Base-by-base conservation (phyloP, 2,888 invertebrate genomes). In the Mythimna pallens region DNA sequence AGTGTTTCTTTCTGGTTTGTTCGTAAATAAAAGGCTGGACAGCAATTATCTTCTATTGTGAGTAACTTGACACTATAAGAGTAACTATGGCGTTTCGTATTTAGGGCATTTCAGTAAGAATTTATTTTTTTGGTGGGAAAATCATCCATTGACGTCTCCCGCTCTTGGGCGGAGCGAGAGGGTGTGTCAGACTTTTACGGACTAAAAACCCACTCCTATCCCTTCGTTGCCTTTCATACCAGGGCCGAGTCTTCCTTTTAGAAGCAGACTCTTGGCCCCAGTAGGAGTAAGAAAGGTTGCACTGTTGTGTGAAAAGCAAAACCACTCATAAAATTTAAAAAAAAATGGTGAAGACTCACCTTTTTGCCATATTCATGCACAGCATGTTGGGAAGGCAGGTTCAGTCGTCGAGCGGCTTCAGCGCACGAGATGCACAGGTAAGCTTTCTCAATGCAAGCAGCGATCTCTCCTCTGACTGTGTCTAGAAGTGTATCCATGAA, bases 401-500 rank as follows among this genome's bases (percentile, higher is more conserved):
- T 99, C 1, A 99, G 96, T 96, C 99, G 98, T 84, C 99, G 97
- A 0, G 98, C 98, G 2, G 99, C 99, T 92, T 99, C 99, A 75
- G 97, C 97, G 8, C 98, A 96, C 0, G 98, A 98, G 80, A 99
- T 98, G 91, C 98, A 98, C 78, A 98, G 98, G 92, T 99, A 99
- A 0, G 99, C 99, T 92, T 99, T 99, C 93, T 99, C 99, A 91
- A 99, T 98, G 91, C 99, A 99, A 0, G 98, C 98, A 1, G 99
- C 99, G 83, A 99, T 99, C 95, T 99, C 99, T 87, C 98, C 98
- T 64, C 99, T 97, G 50, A 99, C 99, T 0, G 99, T 99, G 87
- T 99, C 98, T 65, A 99, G 94, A 22, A 99, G 96, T 76, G 99
- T 99, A 87, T 99, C 99, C 97, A 99, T 99, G 93, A 99, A 99